phyloP scores from a whole-genome alignment of 2,113 vertebrate genomes.

The Eulemur rufifrons region DNA sequence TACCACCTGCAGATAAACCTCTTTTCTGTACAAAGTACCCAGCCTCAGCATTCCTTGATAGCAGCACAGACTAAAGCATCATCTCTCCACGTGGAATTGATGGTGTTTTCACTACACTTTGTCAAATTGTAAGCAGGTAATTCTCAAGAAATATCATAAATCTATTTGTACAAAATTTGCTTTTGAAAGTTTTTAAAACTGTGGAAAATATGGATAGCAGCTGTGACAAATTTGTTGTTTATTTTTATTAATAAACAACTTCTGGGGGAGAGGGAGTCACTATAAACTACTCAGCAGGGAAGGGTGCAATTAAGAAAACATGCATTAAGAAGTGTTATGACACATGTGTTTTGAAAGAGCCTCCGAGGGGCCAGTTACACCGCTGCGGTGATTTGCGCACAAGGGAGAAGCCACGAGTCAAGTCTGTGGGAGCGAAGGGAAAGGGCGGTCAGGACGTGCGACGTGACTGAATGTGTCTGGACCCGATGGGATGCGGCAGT shows the following conservation, averaged over 20 bases:
- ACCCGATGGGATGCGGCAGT: not conserved
- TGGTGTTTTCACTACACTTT: not conserved
- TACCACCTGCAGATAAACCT: too few relatives aligned
- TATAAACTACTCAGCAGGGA: not conserved
- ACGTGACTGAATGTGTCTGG: not conserved
- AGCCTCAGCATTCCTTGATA: too few relatives aligned
- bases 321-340: not conserved
- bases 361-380: too few relatives aligned
- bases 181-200: not conserved
- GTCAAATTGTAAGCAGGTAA: not conserved
- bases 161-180: not conserved
- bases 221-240: not conserved
- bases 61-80: too few relatives aligned
- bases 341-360: not conserved
- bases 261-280: not conserved
- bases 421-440: not conserved
- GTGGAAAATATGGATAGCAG: not conserved
- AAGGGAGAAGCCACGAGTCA: too few relatives aligned
- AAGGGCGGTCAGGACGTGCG: too few relatives aligned
- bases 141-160: not conserved
- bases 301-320: not conserved
- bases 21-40: too few relatives aligned
- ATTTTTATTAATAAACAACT: not conserved
- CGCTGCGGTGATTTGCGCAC: not conserved
- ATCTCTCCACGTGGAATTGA: not conserved